These are phyloP conservation scores for Smittia aterrima DNA, from an alignment of 2,888 invertebrate species.

Conservation along the genomic window DNA sequence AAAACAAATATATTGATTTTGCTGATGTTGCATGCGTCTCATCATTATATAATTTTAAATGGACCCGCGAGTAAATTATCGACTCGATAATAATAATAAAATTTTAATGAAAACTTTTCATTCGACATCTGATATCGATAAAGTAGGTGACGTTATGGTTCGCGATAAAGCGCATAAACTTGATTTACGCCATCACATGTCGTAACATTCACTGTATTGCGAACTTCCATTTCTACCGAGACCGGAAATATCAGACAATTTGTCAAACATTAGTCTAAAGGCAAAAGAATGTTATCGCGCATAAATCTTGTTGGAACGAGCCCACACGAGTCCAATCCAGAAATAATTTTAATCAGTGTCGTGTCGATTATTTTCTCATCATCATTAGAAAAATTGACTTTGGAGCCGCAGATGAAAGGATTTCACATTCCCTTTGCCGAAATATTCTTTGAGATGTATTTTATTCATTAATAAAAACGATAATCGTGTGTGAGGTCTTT, in stretches of 20 bases:
- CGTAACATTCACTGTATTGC: too few relatives aligned
- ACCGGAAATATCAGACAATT: slow-evolving; percentile 28
- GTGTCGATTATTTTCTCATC: slow-evolving; percentile 32
- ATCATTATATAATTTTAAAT: slow-evolving; percentile 2
- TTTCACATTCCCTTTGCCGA: neutral
- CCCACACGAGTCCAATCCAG: too few relatives aligned
- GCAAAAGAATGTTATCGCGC: too few relatives aligned
- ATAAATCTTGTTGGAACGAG: too few relatives aligned
- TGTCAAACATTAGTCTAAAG: neutral
- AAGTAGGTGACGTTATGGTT: slow-evolving; percentile 7
- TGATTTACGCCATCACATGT: too few relatives aligned
- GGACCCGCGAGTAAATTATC: neutral
- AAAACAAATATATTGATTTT: slow-evolving; percentile 40
- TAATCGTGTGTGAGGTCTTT: slow-evolving; percentile 19
- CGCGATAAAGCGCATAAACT: neutral
- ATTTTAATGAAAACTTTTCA: slow-evolving; percentile 15
- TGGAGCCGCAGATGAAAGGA: neutral
- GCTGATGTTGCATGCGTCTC: neutral
- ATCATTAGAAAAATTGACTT: slow-evolving; percentile 16
- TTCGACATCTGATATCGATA: slow-evolving; percentile 29
- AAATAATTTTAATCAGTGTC: too few relatives aligned
- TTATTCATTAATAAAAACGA: neutral
- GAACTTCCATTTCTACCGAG: neutral
- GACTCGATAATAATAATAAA: slow-evolving; percentile 29
- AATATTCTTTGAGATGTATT: neutral